Conservation (phyloP, 1,140 invertebrate genomes). For the Cheumatopsyche charites region DNA sequence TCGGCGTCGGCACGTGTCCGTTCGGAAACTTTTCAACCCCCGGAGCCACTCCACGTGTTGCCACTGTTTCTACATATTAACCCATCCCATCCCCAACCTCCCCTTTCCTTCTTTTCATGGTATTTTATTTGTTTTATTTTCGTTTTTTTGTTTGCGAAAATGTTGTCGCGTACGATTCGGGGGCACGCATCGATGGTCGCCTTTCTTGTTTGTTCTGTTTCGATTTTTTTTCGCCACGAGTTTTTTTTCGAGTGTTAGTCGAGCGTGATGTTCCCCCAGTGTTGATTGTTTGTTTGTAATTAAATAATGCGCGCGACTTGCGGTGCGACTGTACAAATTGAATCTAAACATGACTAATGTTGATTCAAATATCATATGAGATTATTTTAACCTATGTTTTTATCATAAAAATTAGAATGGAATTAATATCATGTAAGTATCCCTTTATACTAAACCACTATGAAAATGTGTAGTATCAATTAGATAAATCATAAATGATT, state of each 20-base stretch:
- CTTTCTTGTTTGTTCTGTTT: neutral
- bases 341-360: neutral
- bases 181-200: constrained; percentile 17
- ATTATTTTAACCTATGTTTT: too few species aligned
- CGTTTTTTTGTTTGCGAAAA: constrained; percentile 35
- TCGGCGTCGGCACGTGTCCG: constrained; percentile 19
- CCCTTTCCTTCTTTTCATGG: constrained; percentile 18
- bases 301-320: constrained; percentile 15
- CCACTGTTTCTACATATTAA: constrained; percentile 35
- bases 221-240: neutral
- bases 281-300: constrained; percentile 33
- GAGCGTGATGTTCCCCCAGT: neutral
- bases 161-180: constrained; percentile 33
- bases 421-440: too few species aligned
- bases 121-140: constrained; percentile 35
- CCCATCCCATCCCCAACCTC: too few species aligned
- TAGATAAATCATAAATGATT: too few species aligned
- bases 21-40: constrained; percentile 21
- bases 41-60: constrained; percentile 37
- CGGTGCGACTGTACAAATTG: constrained; percentile 14
- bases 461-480: too few species aligned
- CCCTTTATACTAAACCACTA: too few species aligned
- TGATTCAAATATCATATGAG: too few species aligned
- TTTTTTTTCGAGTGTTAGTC: too few species aligned
- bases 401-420: too few species aligned